These are phyloP conservation scores for Penaeus indicus DNA, from an alignment of 1,140 invertebrate species.

Conservation along the genomic window DNA sequence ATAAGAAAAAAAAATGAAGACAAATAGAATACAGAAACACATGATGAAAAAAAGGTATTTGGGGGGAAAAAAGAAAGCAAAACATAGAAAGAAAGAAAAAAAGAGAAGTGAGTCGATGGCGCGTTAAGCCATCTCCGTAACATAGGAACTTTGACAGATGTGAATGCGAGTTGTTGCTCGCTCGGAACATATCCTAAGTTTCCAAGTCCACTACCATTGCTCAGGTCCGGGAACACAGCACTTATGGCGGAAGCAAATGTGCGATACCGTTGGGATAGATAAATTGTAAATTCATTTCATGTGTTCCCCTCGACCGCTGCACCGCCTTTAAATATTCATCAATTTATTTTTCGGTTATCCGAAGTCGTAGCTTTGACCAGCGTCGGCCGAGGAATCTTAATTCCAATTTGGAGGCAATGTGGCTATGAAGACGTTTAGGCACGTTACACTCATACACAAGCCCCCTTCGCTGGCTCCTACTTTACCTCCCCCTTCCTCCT, in stretches of 20 bases:
- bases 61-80: not conserved
- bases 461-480: not conserved
- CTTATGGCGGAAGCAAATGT: slow-evolving; percentile 59
- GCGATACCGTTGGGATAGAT: slow-evolving; percentile 62
- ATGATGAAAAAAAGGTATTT: not conserved
- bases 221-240: slow-evolving; percentile 57
- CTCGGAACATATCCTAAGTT: slow-evolving; percentile 59
- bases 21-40: slow-evolving; percentile 29
- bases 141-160: slow-evolving; percentile 60
- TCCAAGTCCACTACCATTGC: slow-evolving; percentile 59
- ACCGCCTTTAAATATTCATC: slow-evolving; percentile 64
- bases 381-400: slow-evolving; percentile 51
- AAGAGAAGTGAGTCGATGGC: slow-evolving; percentile 34
- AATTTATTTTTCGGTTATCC: slow-evolving; percentile 64
- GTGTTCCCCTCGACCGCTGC: slow-evolving; percentile 56
- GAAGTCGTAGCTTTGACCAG: slow-evolving; percentile 62
- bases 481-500: slow-evolving; percentile 29
- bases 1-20: not conserved
- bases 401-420: slow-evolving; percentile 57
- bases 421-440: slow-evolving; percentile 61
- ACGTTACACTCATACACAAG: slow-evolving; percentile 58
- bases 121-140: slow-evolving; percentile 34
- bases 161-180: slow-evolving; percentile 58
- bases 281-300: slow-evolving; percentile 64
- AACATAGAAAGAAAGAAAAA: slow-evolving; percentile 30